Evolutionary conservation across 1,140 invertebrate genomes (phyloP), one percentile per base, ranked within the genome.

Genomic region (Aphaenogaster floridana): DNA sequence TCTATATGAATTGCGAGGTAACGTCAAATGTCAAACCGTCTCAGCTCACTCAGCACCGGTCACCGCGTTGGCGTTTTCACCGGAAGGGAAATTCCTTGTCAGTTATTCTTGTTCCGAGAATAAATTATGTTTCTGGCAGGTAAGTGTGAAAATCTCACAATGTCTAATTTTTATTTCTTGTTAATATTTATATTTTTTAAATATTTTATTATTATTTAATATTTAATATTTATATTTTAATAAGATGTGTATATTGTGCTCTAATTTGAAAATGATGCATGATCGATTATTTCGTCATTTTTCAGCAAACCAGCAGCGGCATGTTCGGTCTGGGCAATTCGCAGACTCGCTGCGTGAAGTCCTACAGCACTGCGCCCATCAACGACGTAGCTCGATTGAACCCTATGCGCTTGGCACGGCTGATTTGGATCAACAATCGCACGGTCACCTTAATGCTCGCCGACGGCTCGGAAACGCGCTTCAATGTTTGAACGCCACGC

Each of bases 71-170:
- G 97, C 98, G 50, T 99, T 99, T 96, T 99, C 98, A 89, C 98
- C 99, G 1, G 99, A 99, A 96, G 99, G 99, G 48, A 99, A 99
- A 94, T 99, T 98, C 94, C 96, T 99, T 68, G 99, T 99, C 11
- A 99, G 99, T 11, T 99, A 99, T 95, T 98, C 98, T 50, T 98
- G 98, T 89, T 95, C 97, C n/a, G 99, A 99, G 95, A 99, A 99
- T 94, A 97, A 98, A 92, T 96, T 99, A 45, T 99, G 97, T 86
- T 99, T 99, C 95, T 99, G 99, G 99, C 99, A 99, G 97, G 99
- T 99, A 92, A 97, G 97, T 85, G 28, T 63, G 2, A 36, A 86
- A 61, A 11, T 66, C 11, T 81, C 48, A 45, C 34, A 64, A 71
- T 54, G 0, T 28, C 42, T 45, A 45, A 91, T 86, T 50, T 1